A percentile compares a stretch with the other conserved stretches of the same genome.
These are phyloP conservation scores for Diogma glabrata DNA, from an alignment of 2,888 invertebrate species.

Conservation along the genomic window DNA sequence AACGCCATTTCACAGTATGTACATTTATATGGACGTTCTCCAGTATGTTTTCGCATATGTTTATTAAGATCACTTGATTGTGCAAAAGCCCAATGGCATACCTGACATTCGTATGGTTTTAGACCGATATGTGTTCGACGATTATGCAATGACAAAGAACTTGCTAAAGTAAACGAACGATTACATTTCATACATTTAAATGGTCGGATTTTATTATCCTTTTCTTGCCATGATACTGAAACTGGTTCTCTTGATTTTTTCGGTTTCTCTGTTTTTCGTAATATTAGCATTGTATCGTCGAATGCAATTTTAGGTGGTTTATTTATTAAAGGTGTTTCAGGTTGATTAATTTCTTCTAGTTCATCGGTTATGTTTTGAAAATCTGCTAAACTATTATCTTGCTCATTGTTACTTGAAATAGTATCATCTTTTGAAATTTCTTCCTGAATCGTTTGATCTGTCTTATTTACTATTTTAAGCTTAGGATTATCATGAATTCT, in stretches of 20 bases:
- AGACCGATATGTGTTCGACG: conserved; percentile 11
- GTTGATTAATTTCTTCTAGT: background rate
- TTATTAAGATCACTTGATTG: conserved; percentile 13
- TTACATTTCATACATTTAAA: conserved; percentile 12
- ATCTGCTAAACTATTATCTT: background rate
- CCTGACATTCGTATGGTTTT: conserved; percentile 12
- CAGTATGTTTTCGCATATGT: conserved; percentile 12
- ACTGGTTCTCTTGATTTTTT: conserved; percentile 1
- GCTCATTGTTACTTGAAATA: background rate
- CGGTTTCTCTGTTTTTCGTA: background rate
- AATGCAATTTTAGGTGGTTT: no score
- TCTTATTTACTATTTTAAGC: no score
- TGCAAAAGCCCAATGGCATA: conserved; percentile 7
- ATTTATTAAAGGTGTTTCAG: no score
- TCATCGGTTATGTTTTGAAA: background rate
- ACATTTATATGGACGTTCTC: conserved; percentile 9
- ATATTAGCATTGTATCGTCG: background rate
- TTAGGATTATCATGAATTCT: conserved; percentile 8
- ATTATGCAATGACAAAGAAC: conserved; percentile 12
- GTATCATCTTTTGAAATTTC: background rate
- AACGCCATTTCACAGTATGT: conserved; percentile 6
- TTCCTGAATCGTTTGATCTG: background rate
- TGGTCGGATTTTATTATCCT: conserved; percentile 11
- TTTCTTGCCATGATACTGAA: conserved; percentile 12
- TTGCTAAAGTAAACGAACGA: conserved; percentile 13